Percentiles rank a stretch among this genome's conserved stretches.
Evolutionary conservation across 1,140 invertebrate genomes (phyloP).

Genomic region (Formica selysi): DNA sequence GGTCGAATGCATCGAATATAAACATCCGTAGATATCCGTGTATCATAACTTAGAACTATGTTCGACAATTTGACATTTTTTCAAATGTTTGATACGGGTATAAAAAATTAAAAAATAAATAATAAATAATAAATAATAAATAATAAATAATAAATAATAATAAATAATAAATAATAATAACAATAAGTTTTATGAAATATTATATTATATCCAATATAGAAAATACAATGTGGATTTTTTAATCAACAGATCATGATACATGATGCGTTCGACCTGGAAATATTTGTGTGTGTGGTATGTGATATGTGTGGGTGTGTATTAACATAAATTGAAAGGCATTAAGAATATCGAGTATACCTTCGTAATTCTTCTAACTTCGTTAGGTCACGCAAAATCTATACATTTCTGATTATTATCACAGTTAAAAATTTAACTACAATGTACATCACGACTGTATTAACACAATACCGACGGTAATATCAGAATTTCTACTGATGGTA

Average conservation of each 20-base stretch:
- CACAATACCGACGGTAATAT: not conserved
- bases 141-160: too few relatives aligned
- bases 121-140: not conserved
- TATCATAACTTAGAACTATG: not conserved
- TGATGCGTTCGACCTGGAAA: not conserved
- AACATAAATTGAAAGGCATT: not conserved
- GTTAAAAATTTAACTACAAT: not conserved
- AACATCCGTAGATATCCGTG: not conserved
- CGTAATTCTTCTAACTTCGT: not conserved
- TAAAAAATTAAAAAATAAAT: not conserved
- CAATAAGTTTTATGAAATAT: not conserved
- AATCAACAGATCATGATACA: not conserved
- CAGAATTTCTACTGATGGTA: constrained; percentile 14
- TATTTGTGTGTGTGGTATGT: not conserved
- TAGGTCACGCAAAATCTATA: not conserved
- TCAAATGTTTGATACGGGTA: not conserved
- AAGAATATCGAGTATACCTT: not conserved
- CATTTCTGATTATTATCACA: not conserved
- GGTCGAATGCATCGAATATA: not conserved
- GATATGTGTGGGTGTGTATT: too few relatives aligned
- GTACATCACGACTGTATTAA: not conserved
- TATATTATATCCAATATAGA: not conserved
- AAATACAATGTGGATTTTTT: constrained; percentile 2
- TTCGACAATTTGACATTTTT: not conserved
- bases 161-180: not conserved